Evolutionary conservation across 2,113 vertebrate species (phyloP).

Genomic region (Reinhardtius hippoglossoides): DNA sequence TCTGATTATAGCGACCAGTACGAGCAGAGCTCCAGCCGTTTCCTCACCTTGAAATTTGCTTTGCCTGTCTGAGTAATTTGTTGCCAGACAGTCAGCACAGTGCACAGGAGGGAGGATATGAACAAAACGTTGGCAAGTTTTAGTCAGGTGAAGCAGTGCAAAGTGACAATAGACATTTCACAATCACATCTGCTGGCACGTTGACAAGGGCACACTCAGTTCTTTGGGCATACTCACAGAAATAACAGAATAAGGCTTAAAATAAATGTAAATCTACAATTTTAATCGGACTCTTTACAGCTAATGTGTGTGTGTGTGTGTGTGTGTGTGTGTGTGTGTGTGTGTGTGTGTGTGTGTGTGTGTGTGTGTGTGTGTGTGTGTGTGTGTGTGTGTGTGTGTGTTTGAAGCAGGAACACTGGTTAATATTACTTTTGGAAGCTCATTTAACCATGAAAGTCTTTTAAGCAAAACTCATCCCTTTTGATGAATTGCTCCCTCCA

Average conservation of each 20-base stretch:
- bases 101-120: not conserved
- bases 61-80: no score
- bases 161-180: not conserved
- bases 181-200: no score
- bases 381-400: not conserved
- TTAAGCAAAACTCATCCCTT: not conserved
- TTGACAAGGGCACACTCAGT: no score
- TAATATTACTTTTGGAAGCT: not conserved
- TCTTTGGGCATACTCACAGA: not conserved
- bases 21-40: not conserved
- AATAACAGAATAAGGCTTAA: not conserved
- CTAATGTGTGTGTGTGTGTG: not conserved
- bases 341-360: not conserved
- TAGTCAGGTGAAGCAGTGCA: not conserved
- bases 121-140: not conserved
- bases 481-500: not conserved
- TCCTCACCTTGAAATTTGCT: not conserved
- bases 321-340: not conserved
- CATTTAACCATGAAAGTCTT: no score
- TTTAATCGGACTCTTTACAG: not conserved
- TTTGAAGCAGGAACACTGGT: not conserved
- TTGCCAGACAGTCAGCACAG: not conserved
- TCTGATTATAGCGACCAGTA: not conserved
- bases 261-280: not conserved
- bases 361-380: not conserved